Conservation (phyloP, 2,113 vertebrate genomes). For the Solea senegalensis region DNA sequence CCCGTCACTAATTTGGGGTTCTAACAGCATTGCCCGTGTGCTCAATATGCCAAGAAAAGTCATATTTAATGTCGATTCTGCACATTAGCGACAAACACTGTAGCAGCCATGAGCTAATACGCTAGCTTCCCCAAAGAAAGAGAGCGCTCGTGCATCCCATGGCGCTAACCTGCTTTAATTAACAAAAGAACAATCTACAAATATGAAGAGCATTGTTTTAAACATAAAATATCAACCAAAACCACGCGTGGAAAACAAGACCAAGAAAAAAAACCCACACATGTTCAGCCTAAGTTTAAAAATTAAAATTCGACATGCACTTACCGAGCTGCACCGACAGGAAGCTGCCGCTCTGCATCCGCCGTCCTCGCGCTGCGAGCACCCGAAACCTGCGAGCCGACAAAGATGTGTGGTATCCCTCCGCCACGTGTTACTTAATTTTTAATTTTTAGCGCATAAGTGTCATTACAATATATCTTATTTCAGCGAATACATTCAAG, state of each 20-base stretch:
- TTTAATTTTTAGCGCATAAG: rapidly evolving
- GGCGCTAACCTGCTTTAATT: slow-evolving; percentile 6
- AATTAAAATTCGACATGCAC: slow-evolving; percentile 44
- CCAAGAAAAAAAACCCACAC: neutral
- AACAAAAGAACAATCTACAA: neutral
- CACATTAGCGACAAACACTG: neutral
- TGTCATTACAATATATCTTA: neutral
- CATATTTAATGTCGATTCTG: neutral
- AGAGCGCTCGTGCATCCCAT: slow-evolving; percentile 47
- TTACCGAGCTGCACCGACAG: slow-evolving; percentile 65
- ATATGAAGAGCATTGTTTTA: rapidly evolving
- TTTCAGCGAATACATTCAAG: neutral
- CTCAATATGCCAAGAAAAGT: neutral
- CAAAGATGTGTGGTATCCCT: slow-evolving; percentile 36
- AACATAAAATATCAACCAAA: neutral
- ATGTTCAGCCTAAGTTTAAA: slow-evolving; percentile 1
- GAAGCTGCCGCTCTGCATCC: slow-evolving; percentile 60
- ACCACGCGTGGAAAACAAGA: rapidly evolving
- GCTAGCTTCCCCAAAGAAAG: slow-evolving; percentile 68
- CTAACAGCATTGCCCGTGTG: neutral
- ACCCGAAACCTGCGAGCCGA: neutral
- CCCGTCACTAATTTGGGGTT: rapidly evolving
- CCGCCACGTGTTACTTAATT: slow-evolving; percentile 15
- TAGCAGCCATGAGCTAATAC: slow-evolving; percentile 40
- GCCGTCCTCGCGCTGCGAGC: slow-evolving; percentile 64